These are phyloP conservation scores for Drosophila basisetae DNA, from an alignment of 2,888 invertebrate species.

Conservation along the genomic window DNA sequence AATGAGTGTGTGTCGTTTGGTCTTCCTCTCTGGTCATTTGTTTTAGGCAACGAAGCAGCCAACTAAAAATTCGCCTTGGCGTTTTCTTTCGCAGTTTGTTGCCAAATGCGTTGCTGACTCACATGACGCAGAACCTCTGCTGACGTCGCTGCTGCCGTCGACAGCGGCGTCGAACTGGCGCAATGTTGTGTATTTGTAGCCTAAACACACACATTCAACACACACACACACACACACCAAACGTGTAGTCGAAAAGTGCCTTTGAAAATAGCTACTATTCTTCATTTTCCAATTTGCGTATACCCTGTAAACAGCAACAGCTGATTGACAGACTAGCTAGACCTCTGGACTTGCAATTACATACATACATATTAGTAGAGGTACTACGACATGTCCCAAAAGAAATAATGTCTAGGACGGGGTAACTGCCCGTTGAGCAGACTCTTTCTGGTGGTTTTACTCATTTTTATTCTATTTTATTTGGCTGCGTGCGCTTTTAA, in stretches of 20 bases:
- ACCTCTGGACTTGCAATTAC: neutral
- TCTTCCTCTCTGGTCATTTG: slow-evolving; percentile 45
- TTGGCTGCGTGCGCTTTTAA: slow-evolving; percentile 77
- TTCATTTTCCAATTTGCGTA: slow-evolving; percentile 10
- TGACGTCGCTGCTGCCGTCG: slow-evolving; percentile 18
- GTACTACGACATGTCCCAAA: neutral
- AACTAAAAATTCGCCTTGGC: slow-evolving; percentile 63
- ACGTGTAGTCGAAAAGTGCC: slow-evolving; percentile 57
- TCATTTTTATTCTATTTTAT: slow-evolving; percentile 10
- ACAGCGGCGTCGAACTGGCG: slow-evolving; percentile 70
- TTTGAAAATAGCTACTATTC: slow-evolving; percentile 66
- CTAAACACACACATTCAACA: slow-evolving; percentile 15
- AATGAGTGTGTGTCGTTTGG: slow-evolving; percentile 22
- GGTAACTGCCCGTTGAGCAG: slow-evolving; percentile 17
- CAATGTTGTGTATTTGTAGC: slow-evolving; percentile 48
- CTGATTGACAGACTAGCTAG: neutral
- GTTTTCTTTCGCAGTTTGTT: slow-evolving; percentile 45
- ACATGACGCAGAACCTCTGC: slow-evolving; percentile 76
- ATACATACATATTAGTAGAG: neutral
- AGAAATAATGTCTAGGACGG: neutral
- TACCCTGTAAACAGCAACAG: slow-evolving; percentile 34
- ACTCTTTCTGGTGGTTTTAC: neutral
- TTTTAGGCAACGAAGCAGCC: slow-evolving; percentile 53
- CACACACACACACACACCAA: slow-evolving; percentile 8
- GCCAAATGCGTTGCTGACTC: slow-evolving; percentile 80